These are phyloP conservation scores for Paramuricea clavata DNA, from an alignment of 92 coral and sea anemone species.

Conservation along the genomic window DNA sequence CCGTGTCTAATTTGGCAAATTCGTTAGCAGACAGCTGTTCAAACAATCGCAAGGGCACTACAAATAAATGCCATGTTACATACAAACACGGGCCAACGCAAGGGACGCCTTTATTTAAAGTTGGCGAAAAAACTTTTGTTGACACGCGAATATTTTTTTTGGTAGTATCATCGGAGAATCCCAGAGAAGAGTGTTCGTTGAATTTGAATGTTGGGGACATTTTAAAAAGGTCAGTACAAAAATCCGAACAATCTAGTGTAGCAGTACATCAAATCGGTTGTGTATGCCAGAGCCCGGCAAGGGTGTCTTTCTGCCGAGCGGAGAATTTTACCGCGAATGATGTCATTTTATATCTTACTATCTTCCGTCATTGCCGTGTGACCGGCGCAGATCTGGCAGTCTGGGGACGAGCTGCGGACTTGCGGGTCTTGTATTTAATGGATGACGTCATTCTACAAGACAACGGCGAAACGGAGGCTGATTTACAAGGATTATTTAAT, in stretches of 20 bases:
- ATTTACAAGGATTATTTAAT: conserved; percentile 45
- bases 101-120: background rate
- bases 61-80: background rate
- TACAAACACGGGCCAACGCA: background rate
- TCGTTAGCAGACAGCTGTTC: background rate
- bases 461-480: conserved; percentile 27
- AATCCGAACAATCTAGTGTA: background rate
- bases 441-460: conserved; percentile 57
- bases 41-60: background rate
- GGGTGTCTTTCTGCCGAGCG: conserved; percentile 51
- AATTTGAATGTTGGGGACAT: background rate
- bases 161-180: background rate
- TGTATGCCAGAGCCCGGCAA: conserved; percentile 35
- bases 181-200: background rate
- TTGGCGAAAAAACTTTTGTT: background rate
- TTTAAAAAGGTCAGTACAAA: background rate
- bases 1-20: too few species aligned
- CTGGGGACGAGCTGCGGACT: conserved; percentile 77
- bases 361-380: conserved; percentile 57
- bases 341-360: conserved; percentile 52
- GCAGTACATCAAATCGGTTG: background rate
- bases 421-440: conserved; percentile 54
- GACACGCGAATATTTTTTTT: background rate
- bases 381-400: conserved; percentile 55
- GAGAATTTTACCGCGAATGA: conserved; percentile 60